Conservation (phyloP, 2,113 vertebrate species). For the Hyperopisus bebe region DNA sequence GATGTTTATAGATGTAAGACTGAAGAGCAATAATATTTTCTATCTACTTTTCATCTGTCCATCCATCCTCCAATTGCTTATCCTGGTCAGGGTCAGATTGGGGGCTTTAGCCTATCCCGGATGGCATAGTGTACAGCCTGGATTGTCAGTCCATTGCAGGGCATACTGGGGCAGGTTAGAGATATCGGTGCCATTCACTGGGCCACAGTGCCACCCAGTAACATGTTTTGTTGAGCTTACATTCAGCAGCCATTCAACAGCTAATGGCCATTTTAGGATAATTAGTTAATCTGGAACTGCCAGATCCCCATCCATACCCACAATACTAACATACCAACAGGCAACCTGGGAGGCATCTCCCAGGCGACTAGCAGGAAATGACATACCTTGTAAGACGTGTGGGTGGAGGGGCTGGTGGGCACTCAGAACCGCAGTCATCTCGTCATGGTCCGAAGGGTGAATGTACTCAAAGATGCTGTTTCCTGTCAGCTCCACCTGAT, state of each 20-base stretch:
- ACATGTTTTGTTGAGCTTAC: not conserved
- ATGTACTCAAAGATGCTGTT: conserved; percentile 96
- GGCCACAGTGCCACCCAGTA: not conserved
- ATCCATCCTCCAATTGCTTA: not conserved
- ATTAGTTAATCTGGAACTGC: not conserved
- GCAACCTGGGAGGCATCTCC: not conserved
- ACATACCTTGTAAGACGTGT: conserved; percentile 75
- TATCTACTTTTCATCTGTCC: not conserved
- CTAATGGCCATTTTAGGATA: not conserved
- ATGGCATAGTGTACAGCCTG: not conserved
- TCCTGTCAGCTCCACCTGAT: conserved; percentile 89
- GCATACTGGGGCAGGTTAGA: not conserved
- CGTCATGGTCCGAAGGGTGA: conserved; percentile 87
- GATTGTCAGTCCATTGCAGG: not conserved
- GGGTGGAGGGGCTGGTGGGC: conserved; percentile 75
- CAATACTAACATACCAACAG: not conserved
- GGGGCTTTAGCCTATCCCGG: not conserved
- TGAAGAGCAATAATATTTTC: not conserved
- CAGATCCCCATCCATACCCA: not conserved
- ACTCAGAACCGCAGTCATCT: conserved; percentile 85
- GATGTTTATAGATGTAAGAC: not conserved
- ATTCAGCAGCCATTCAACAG: not conserved
- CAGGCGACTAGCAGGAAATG: not conserved
- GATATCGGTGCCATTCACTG: not conserved
- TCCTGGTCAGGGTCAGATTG: not conserved